Conservation (phyloP, 2,113 vertebrate species). For the Syrrhaptes paradoxus region DNA sequence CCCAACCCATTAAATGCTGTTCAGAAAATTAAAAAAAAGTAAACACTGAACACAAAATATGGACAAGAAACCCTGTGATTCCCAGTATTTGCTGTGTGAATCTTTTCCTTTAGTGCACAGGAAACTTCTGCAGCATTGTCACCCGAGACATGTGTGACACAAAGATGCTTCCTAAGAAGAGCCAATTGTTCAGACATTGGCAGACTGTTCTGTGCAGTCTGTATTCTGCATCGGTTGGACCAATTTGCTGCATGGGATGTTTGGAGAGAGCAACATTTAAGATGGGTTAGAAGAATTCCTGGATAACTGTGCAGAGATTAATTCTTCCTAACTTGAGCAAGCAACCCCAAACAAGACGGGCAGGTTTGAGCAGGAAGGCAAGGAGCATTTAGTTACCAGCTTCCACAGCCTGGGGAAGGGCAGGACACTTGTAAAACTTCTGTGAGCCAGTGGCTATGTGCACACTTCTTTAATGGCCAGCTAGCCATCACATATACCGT, state of each 20-base stretch:
- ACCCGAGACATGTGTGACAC: not conserved
- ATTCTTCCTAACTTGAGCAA: not conserved
- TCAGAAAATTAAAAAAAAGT: not conserved
- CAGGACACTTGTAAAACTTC: not conserved
- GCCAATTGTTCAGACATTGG: not conserved
- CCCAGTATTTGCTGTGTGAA: not conserved
- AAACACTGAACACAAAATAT: not conserved
- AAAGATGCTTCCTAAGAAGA: not conserved
- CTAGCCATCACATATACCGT: not conserved
- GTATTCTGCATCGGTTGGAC: not conserved
- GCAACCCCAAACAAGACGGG: not conserved
- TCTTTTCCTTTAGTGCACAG: not conserved
- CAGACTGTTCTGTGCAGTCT: not conserved
- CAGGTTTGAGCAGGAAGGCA: not conserved
- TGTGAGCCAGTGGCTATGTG: not conserved
- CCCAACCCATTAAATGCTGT: not conserved
- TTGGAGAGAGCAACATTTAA: not conserved
- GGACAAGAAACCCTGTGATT: not conserved
- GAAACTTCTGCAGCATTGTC: not conserved
- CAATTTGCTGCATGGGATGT: not conserved
- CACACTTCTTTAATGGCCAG: not conserved
- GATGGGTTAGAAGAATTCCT: not conserved
- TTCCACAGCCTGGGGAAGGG: not conserved
- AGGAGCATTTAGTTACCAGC: not conserved
- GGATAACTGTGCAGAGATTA: not conserved